phyloP scores from a whole-genome alignment of 35 echinoderm and acorn worm species.

The Heliocidaris tuberculata region DNA sequence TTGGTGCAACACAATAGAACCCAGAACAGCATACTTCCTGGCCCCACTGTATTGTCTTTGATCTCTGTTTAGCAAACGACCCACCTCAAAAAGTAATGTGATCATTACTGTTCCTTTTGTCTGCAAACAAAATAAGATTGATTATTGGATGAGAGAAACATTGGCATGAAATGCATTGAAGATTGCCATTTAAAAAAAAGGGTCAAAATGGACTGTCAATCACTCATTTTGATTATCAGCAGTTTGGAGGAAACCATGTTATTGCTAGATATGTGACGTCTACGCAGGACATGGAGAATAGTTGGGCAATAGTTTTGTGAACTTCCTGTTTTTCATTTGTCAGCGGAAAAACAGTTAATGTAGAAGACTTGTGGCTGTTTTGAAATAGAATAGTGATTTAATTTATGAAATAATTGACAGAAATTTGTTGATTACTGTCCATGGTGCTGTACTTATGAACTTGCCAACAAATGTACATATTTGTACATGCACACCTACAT shows the following conservation, averaged over 20 bases:
- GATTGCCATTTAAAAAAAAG: background rate
- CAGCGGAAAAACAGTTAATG: background rate
- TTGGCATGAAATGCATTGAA: too few relatives aligned
- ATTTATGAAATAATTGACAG: too few relatives aligned
- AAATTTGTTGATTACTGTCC: too few relatives aligned
- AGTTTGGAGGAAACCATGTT: background rate
- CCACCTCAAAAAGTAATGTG: background rate
- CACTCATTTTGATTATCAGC: background rate
- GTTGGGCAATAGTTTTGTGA: background rate
- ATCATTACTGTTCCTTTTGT: background rate
- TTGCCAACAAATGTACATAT: too few relatives aligned
- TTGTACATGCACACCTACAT: too few relatives aligned
- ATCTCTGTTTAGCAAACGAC: background rate
- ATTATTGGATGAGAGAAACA: background rate
- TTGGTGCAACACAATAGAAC: background rate
- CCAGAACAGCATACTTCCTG: background rate
- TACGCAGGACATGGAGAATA: background rate
- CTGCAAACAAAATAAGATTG: background rate
- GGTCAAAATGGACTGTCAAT: background rate
- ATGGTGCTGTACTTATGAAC: too few relatives aligned
- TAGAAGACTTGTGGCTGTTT: background rate
- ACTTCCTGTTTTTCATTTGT: slow-evolving; percentile 8
- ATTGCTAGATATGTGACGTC: background rate
- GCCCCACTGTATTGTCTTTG: background rate
- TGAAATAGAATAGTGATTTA: background rate